Evolutionary conservation across 2,797 vertebrate genomes (phyloP), one percentile per base, ranked within the genome.

Genomic region (Microcaecilia unicolor): DNA sequence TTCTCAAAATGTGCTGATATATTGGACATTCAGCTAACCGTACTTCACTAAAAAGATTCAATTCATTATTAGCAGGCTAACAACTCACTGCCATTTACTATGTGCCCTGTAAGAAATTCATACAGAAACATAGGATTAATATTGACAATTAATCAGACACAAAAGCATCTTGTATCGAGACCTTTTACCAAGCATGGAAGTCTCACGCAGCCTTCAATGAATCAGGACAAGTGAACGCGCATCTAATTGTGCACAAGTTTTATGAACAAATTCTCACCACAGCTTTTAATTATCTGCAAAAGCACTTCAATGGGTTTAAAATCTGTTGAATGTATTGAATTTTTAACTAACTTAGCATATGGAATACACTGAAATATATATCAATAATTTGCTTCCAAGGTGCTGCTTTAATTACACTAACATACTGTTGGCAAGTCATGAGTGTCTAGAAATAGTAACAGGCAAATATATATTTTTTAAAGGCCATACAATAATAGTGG

Each of bases 111-210:
- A 65, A 70, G 55, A 57, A 76, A 65, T 65, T 83, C 81, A 79
- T 73, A 72, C 81, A 74, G 68, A 77, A 63, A 58, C 56, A 59
- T 65, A n/a, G n/a, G 72, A 59, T 73, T 70, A 70, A 76, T 73
- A 79, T 76, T 76, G 67, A 74, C 58, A 72, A 78, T 72, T 78
- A 81, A 78, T 76, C 77, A 80, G 58, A 68, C 78, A 79, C 75
- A 76, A 83, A 80, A 60, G 61, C 63, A 56, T 74, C 74, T 71
- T 73, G 58, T 67, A 80, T 64, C 68, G 69, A 61, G 63, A 69
- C 52, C 44, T 72, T 74, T 61, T 77, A 70, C 65, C 64, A 64
- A 63, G 62, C 44, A 40, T 31, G 55, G 55, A 54, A 64, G 33
- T 43, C 67, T 70, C 58, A 59, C 42, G 61, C 43, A 60, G 58